phyloP scores from a whole-genome alignment of 2,797 vertebrate genomes.

The Channallabes apus region DNA sequence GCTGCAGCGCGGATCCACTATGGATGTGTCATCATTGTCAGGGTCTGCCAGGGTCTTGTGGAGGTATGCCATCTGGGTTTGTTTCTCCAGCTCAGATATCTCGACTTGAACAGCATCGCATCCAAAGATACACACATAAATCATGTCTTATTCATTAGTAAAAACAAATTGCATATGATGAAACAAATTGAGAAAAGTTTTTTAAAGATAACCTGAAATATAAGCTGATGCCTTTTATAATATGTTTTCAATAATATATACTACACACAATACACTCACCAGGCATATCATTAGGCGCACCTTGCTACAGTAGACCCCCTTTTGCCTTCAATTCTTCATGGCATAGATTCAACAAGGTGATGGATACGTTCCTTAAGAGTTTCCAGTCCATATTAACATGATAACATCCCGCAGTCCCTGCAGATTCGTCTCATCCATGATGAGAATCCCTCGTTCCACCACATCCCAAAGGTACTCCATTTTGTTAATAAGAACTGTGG shows the following conservation, averaged over 20 bases:
- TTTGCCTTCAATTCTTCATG: too few relatives aligned
- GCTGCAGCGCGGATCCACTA: slow-evolving; percentile 87
- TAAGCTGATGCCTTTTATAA: neutral
- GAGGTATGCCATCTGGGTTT: slow-evolving; percentile 75
- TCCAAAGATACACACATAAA: neutral
- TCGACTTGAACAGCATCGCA: neutral
- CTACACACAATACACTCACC: neutral
- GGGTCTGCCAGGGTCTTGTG: slow-evolving; percentile 90
- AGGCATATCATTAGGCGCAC: too few relatives aligned
- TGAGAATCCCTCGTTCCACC: too few relatives aligned
- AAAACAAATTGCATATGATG: neutral
- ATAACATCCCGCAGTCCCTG: too few relatives aligned
- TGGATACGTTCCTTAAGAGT: too few relatives aligned
- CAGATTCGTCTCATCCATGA: too few relatives aligned
- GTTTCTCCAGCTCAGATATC: slow-evolving; percentile 6
- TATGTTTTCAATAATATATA: neutral
- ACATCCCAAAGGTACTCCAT: too few relatives aligned
- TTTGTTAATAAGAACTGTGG: too few relatives aligned
- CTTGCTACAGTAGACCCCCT: too few relatives aligned
- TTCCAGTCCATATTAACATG: too few relatives aligned
- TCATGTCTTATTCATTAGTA: neutral
- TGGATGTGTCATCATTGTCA: slow-evolving; percentile 89
- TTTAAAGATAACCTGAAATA: neutral
- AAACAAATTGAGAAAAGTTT: neutral
- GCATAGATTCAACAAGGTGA: too few relatives aligned